Percentiles rank a stretch among this genome's conserved stretches.
Conservation (phyloP, 2,888 invertebrate species). For the Xylota sylvarum region DNA sequence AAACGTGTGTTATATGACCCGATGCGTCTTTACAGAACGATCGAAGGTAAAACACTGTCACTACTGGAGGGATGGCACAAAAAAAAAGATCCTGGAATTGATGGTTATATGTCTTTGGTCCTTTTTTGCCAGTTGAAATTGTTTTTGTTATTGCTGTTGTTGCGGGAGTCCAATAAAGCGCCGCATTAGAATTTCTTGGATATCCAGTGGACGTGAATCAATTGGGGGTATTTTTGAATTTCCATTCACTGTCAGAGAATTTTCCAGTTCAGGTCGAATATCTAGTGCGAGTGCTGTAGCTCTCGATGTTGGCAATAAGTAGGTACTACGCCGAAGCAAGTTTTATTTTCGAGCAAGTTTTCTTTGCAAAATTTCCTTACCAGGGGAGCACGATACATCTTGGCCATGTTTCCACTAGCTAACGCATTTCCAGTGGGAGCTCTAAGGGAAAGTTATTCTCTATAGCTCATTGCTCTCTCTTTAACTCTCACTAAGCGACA, state of each 20-base stretch:
- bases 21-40: slow-evolving; percentile 66
- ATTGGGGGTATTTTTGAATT: slow-evolving; percentile 43
- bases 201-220: slow-evolving; percentile 53
- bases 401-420: not conserved
- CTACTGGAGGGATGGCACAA: slow-evolving; percentile 46
- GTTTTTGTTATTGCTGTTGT: slow-evolving; percentile 68
- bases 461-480: not conserved
- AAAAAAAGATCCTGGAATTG: slow-evolving; percentile 61
- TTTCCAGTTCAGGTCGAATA: slow-evolving; percentile 58
- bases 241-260: slow-evolving; percentile 41
- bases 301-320: slow-evolving; percentile 14
- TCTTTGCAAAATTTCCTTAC: not conserved
- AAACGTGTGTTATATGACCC: slow-evolving; percentile 46
- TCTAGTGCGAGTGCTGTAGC: slow-evolving; percentile 2
- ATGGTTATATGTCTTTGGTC: slow-evolving; percentile 47
- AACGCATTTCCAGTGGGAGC: slow-evolving; percentile 51
- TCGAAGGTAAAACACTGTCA: slow-evolving; percentile 70
- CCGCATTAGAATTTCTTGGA: slow-evolving; percentile 67
- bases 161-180: slow-evolving; percentile 66
- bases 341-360: slow-evolving; percentile 12
- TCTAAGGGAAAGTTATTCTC: not conserved
- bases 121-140: slow-evolving; percentile 53
- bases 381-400: slow-evolving; percentile 6
- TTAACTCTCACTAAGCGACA: not conserved
- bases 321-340: slow-evolving; percentile 57